Percentiles rank a stretch among this genome's conserved stretches.
phyloP scores from a whole-genome alignment of 2,113 vertebrate species.

The Syngnathus typhle region DNA sequence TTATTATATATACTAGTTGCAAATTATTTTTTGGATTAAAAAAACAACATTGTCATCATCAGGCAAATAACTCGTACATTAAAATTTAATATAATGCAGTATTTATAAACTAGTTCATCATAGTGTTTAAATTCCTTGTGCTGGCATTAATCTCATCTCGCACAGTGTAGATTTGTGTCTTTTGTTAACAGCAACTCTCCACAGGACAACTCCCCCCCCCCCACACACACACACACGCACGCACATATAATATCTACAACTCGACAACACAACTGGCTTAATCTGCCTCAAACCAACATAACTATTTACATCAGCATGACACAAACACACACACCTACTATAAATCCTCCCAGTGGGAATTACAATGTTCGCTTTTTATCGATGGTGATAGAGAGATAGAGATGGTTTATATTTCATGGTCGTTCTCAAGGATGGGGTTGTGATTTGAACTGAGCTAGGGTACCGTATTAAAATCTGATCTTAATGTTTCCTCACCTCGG shows the following conservation, averaged over 20 bases:
- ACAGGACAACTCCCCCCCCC: neutral
- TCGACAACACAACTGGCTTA: conserved; percentile 35
- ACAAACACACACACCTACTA: conserved; percentile 6
- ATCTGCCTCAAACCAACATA: conserved; percentile 16
- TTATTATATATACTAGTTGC: no score
- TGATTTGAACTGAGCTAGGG: neutral
- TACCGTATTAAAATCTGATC: neutral
- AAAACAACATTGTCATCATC: no score
- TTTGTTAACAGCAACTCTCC: no score
- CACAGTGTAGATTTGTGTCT: no score
- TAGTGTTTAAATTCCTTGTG: no score
- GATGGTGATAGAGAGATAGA: neutral
- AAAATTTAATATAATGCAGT: no score
- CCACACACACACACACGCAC: no score
- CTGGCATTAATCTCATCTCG: no score
- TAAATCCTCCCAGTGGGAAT: neutral
- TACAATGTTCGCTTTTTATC: neutral
- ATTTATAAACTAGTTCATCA: no score
- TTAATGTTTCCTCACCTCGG: neutral
- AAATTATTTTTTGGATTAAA: no score
- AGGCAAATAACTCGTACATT: no score
- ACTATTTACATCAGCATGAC: conserved; percentile 21
- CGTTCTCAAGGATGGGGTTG: neutral
- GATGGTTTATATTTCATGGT: neutral
- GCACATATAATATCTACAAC: no score